Evolutionary conservation across 2,113 vertebrate species (phyloP).

Genomic region (Hipposideros armiger): DNA sequence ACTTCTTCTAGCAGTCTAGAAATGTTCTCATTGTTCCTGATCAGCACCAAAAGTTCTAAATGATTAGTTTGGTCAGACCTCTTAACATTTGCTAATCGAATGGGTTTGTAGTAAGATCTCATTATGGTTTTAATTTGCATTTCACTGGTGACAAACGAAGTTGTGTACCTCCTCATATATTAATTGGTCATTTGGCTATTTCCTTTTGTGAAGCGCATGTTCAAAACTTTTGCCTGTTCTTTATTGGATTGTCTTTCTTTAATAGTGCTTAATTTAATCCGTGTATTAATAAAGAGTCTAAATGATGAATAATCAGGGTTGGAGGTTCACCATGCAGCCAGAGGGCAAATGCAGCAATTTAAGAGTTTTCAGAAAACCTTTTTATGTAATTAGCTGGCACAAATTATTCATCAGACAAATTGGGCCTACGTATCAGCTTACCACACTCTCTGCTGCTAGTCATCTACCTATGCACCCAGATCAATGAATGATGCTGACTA

Average conservation of each 20-base stretch:
- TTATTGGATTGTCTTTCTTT: not conserved
- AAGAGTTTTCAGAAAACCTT: slow-evolving; percentile 32
- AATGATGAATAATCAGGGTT: not conserved
- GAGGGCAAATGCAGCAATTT: slow-evolving; percentile 18
- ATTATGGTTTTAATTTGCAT: slow-evolving; percentile 39
- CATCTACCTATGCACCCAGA: not conserved
- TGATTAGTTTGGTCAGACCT: not conserved
- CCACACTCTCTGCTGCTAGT: not conserved
- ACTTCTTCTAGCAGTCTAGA: not conserved
- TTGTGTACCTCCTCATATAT: not conserved
- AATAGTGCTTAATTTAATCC: slow-evolving; percentile 47
- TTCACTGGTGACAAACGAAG: slow-evolving; percentile 8
- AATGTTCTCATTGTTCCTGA: not conserved
- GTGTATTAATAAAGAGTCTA: slow-evolving; percentile 15
- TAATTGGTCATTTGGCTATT: not conserved
- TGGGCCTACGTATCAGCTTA: not conserved
- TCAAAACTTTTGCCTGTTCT: not conserved
- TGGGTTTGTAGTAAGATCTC: not conserved
- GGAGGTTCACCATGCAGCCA: not conserved
- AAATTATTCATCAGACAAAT: slow-evolving; percentile 39
- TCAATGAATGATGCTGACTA: not conserved
- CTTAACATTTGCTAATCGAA: not conserved
- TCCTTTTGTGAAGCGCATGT: not conserved
- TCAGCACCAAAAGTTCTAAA: not conserved
- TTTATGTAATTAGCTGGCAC: slow-evolving; percentile 48